Evolutionary conservation across 2,113 vertebrate genomes (phyloP).

Genomic region (Pelusios castaneus): DNA sequence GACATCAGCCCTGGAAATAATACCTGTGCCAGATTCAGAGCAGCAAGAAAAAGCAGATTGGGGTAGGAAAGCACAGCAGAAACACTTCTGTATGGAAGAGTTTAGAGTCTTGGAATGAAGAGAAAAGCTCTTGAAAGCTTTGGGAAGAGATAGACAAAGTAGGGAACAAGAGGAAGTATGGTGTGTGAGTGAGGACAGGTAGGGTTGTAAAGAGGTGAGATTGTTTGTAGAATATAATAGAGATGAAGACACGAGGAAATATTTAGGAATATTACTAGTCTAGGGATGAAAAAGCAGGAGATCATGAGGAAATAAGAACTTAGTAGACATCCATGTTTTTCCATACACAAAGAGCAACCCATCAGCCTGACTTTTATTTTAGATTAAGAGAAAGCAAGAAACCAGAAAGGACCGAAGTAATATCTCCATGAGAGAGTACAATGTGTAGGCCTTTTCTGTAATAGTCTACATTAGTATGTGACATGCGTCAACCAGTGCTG

Average conservation of each 20-base stretch:
- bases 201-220: neutral
- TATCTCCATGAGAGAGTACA: neutral
- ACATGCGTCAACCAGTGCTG: neutral
- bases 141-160: neutral
- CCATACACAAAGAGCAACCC: neutral
- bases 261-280: neutral
- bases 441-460: neutral
- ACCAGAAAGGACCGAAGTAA: neutral
- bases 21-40: neutral
- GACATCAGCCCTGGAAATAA: neutral
- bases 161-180: neutral
- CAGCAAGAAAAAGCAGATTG: rapidly evolving
- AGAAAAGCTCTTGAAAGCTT: neutral
- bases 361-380: neutral
- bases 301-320: neutral
- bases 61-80: rapidly evolving
- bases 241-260: neutral
- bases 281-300: neutral
- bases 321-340: neutral
- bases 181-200: neutral
- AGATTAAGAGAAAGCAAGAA: neutral
- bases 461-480: neutral
- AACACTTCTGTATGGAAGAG: rapidly evolving
- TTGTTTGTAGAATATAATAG: neutral
- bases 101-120: neutral